Percentiles rank a stretch among this genome's conserved stretches.
Conservation (phyloP, 2,113 vertebrate species). For the Pithys albifrons region DNA sequence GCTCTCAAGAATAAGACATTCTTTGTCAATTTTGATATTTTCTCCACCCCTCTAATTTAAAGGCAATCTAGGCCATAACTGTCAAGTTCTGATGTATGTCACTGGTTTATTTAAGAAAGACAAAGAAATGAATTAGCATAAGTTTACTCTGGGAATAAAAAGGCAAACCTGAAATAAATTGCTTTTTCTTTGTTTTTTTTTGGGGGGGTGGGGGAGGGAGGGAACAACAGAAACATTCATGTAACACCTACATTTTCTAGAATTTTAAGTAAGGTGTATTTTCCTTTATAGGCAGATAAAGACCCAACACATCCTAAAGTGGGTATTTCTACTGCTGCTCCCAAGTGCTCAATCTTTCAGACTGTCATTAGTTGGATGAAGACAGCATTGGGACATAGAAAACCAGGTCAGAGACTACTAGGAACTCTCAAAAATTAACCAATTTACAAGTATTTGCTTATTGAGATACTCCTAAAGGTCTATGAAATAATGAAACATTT, state of each 20-base stretch:
- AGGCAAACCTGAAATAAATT: not conserved
- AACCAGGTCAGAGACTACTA: not conserved
- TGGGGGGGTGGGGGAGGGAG: too few species aligned
- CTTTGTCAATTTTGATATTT: not conserved
- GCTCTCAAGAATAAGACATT: not conserved
- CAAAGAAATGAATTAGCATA: slow-evolving; percentile 57
- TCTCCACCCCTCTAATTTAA: not conserved
- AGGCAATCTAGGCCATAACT: not conserved
- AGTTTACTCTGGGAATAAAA: not conserved
- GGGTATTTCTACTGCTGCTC: not conserved
- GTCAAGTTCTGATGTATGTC: not conserved
- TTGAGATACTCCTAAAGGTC: not conserved
- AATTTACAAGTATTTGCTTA: not conserved
- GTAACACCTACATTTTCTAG: not conserved
- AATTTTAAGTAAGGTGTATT: not conserved
- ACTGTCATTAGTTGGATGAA: not conserved
- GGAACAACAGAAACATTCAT: not conserved
- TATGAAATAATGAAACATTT: not conserved
- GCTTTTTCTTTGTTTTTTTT: not conserved
- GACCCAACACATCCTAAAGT: not conserved
- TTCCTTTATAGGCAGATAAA: not conserved
- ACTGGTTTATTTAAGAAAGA: slow-evolving; percentile 45
- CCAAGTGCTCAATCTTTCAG: not conserved
- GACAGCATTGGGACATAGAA: not conserved
- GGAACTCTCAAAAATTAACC: not conserved